These are phyloP conservation scores for Pholis gunnellus DNA, from an alignment of 2,113 vertebrate genomes.

Conservation along the genomic window DNA sequence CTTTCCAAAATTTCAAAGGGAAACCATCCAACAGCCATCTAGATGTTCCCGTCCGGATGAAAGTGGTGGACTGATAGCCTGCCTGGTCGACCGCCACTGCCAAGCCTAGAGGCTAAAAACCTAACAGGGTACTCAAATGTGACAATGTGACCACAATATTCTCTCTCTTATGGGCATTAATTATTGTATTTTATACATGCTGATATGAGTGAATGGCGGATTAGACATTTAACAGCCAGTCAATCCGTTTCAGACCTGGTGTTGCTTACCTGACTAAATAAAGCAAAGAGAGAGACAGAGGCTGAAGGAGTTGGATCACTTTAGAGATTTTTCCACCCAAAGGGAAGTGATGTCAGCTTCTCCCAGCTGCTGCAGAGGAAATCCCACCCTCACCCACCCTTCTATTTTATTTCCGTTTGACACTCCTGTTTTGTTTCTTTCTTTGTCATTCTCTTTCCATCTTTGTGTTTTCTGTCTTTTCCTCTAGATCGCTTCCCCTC, in stretches of 20 bases:
- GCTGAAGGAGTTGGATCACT: background rate
- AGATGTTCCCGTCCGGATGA: too few relatives aligned
- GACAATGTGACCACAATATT: background rate
- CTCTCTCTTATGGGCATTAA: background rate
- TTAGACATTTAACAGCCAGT: background rate
- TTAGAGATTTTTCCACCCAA: conserved; percentile 2
- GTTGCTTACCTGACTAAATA: conserved; percentile 10
- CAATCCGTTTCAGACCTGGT: background rate
- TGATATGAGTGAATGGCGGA: background rate
- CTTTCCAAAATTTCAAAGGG: too few relatives aligned
- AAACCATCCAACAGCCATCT: too few relatives aligned
- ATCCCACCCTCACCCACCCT: conserved; percentile 41
- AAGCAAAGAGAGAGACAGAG: background rate
- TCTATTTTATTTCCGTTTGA: conserved; percentile 32
- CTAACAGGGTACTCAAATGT: background rate
- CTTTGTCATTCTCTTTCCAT: conserved; percentile 14
- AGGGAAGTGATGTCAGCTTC: conserved; percentile 59
- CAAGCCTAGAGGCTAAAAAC: background rate
- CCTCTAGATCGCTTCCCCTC: background rate
- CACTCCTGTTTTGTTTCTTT: background rate
- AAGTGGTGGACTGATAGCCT: background rate
- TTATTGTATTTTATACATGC: background rate
- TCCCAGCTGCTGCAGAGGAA: conserved; percentile 44
- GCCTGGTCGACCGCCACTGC: background rate
- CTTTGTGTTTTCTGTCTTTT: background rate